phyloP scores from a whole-genome alignment of 1,140 invertebrate genomes.

The Phocides pigmalion region DNA sequence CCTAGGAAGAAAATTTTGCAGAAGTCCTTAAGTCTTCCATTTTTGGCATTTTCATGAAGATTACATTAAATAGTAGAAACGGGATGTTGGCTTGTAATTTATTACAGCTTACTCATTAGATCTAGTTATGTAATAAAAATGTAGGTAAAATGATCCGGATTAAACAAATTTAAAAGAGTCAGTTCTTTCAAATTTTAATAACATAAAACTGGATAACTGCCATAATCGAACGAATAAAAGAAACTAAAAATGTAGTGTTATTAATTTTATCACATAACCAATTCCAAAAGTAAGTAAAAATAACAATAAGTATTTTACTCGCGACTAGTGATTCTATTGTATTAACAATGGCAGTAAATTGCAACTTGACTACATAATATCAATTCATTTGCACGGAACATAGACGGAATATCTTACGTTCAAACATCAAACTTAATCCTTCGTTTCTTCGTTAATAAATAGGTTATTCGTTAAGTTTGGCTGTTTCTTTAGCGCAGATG shows the following conservation, averaged over 20 bases:
- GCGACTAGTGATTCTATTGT: conserved; percentile 58
- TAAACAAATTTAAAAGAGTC: background rate
- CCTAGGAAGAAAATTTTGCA: conserved; percentile 40
- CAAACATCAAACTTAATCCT: conserved; percentile 46
- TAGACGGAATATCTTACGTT: conserved; percentile 62
- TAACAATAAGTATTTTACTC: conserved; percentile 42
- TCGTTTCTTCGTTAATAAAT: conserved; percentile 44
- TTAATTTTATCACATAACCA: conserved; percentile 1
- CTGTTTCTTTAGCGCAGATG: conserved; percentile 38
- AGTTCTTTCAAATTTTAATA: background rate
- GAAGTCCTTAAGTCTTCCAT: conserved; percentile 39
- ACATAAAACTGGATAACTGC: background rate
- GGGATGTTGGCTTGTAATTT: conserved; percentile 5
- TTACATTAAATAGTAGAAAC: conserved; percentile 12
- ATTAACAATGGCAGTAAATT: conserved; percentile 69
- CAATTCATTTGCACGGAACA: conserved; percentile 66
- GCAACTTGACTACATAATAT: conserved; percentile 51
- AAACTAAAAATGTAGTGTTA: background rate
- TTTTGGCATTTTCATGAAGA: conserved; percentile 52
- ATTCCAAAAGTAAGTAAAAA: conserved; percentile 20
- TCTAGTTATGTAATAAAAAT: conserved; percentile 12
- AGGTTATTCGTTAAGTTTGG: conserved; percentile 33
- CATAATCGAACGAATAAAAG: background rate
- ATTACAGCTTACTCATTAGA: conserved; percentile 20
- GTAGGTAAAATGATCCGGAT: background rate